Evolutionary conservation across 2,888 invertebrate species (phyloP).

Genomic region (Flabesymbios commensalis): DNA sequence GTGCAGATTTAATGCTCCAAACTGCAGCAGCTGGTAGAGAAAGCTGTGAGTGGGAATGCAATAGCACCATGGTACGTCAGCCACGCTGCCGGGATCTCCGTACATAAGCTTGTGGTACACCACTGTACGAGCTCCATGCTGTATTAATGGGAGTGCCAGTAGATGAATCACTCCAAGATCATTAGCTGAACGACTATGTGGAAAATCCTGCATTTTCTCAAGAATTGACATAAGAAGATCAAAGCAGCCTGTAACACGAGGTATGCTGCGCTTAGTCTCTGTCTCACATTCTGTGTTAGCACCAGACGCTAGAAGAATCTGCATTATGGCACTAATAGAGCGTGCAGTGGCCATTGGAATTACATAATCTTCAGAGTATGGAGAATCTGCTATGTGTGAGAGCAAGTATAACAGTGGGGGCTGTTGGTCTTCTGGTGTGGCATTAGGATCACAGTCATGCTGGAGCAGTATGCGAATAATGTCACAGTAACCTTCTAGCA

Average conservation of each 20-base stretch:
- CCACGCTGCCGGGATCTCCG: not conserved
- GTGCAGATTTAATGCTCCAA: slow-evolving; percentile 24
- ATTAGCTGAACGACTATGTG: not conserved
- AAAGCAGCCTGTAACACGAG: slow-evolving; percentile 6
- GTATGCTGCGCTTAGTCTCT: not conserved
- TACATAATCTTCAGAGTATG: slow-evolving; percentile 4
- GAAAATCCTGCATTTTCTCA: slow-evolving; percentile 4
- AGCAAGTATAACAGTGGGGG: slow-evolving; percentile 21
- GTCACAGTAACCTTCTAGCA: slow-evolving; percentile 11
- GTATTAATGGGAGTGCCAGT: slow-evolving; percentile 8
- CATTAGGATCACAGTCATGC: slow-evolving; percentile 7
- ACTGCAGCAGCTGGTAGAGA: slow-evolving; percentile 25
- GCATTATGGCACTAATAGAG: not conserved
- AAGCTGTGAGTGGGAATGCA: slow-evolving; percentile 17
- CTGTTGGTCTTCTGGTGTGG: not conserved
- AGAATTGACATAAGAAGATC: slow-evolving; percentile 17
- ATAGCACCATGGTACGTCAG: not conserved
- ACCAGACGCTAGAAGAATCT: slow-evolving; percentile 10
- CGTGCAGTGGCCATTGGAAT: slow-evolving; percentile 5
- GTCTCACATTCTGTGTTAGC: slow-evolving; percentile 19
- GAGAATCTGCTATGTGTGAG: slow-evolving; percentile 11
- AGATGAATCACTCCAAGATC: slow-evolving; percentile 11
- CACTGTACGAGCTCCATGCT: slow-evolving; percentile 20
- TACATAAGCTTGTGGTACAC: slow-evolving; percentile 20
- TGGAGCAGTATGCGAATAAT: slow-evolving; percentile 6